Evolutionary conservation across 1,140 invertebrate species (phyloP).

Genomic region (Aphelenchoides avenae): DNA sequence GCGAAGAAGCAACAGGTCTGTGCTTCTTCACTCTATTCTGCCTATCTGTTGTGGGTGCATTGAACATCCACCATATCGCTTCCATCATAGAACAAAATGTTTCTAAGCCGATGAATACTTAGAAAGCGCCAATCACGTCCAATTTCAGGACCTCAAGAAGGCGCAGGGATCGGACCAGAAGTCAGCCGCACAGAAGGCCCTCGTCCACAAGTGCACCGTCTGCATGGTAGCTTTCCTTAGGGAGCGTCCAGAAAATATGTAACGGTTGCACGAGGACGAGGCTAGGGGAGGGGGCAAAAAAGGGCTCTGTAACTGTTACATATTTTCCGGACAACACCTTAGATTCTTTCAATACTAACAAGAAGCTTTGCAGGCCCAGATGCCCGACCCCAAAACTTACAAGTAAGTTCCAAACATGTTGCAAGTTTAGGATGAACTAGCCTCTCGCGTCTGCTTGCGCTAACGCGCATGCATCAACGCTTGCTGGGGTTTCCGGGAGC

Average conservation of each 20-base stretch:
- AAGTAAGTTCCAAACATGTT: too few relatives aligned
- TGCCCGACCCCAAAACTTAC: conserved; percentile 97
- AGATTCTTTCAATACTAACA: too few relatives aligned
- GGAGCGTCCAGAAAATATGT: conserved; percentile 4
- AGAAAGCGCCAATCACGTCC: too few relatives aligned
- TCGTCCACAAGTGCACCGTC: conserved; percentile 80
- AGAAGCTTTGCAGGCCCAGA: conserved; percentile 86
- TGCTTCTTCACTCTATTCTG: conserved; percentile 1
- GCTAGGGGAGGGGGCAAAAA: too few relatives aligned
- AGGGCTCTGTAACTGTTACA: background rate
- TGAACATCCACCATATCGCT: background rate
- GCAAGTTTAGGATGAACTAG: too few relatives aligned
- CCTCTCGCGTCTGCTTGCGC: too few relatives aligned
- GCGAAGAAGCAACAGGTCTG: conserved; percentile 78
- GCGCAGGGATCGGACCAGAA: conserved; percentile 89
- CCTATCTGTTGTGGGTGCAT: background rate
- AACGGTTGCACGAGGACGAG: background rate
- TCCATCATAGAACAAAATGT: too few relatives aligned
- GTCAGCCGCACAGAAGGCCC: conserved; percentile 87
- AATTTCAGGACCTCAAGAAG: too few relatives aligned
- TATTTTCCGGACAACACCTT: background rate
- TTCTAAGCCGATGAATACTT: too few relatives aligned
- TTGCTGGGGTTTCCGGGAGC: too few relatives aligned
- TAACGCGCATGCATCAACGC: too few relatives aligned
- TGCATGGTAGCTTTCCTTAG: conserved; percentile 85